Base-by-base conservation (phyloP, 2,888 invertebrate species). In the Ormia ochracea region DNA sequence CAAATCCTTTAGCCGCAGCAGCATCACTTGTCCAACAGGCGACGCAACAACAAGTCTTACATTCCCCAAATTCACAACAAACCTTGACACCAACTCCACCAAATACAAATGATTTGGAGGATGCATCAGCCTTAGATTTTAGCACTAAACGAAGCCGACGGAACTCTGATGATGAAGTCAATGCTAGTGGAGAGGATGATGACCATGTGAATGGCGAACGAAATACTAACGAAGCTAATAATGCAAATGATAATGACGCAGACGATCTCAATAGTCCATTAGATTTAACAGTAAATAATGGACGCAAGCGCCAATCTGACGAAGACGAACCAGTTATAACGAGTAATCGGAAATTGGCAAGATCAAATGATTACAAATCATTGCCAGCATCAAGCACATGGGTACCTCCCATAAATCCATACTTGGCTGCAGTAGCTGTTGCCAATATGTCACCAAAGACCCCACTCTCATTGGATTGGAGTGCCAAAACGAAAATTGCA, bases 331-430 rank as follows among this genome's bases (percentile, higher is more conserved):
- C 93, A 0, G 91, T 93, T 17, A 78, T 85, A 0, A 91, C 91
- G 28, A 69, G 68, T 41, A 66, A 73, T 41, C 91, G 93, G 45
- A 94, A 95, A 85, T 93, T 93, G 83, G 92, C 93, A 9, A 91
- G 94, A 79, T 90, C 93, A 14, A 88, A 91, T 2, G 95, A 94
- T 79, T 94, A 93, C 83, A 94, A 95, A 83, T 92, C 93, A 0
- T 86, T 91, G 1, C 91, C 93, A 9, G 73, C 87, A 0, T 86
- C 87, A 0, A 92, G 94, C 19, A 94, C 95, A 0, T 96, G 96
- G 96, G 92, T 94, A 45, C 94, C 95, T 0, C 94, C 95, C 1
- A 93, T 95, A 3, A 94, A 95, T 50, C 96, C 96, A 61, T 96
- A 96, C 86, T 94, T 96, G 84, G 95, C 95, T 19, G 94, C 94